Percentiles rank a stretch among this genome's conserved stretches.
Conservation (phyloP, 2,113 vertebrate species). For the Vimba vimba region DNA sequence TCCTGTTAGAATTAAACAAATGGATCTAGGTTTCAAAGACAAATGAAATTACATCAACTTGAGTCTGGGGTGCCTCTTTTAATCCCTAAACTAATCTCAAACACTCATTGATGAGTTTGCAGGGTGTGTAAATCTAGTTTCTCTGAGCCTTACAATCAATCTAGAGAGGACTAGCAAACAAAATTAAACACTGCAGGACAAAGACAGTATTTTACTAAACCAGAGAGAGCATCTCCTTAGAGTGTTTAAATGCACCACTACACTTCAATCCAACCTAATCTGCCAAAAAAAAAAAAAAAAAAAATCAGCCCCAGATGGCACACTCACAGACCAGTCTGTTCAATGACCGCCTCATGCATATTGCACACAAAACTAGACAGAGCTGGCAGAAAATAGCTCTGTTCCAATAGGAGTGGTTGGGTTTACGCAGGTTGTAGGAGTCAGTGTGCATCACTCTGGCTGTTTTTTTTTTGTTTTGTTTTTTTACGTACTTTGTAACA, state of each 20-base stretch:
- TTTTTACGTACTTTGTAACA: background rate
- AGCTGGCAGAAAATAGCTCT: background rate
- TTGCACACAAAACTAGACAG: slow-evolving; percentile 7
- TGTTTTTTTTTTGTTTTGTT: background rate
- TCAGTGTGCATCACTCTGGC: background rate
- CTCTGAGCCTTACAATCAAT: slow-evolving; percentile 24
- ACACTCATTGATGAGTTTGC: slow-evolving; percentile 45
- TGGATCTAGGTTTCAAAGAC: slow-evolving; percentile 14
- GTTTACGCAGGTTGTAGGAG: background rate
- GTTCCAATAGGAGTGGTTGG: background rate
- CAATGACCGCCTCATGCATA: slow-evolving; percentile 3
- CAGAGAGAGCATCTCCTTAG: background rate
- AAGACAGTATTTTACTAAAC: slow-evolving; percentile 3
- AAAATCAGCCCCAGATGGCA: slow-evolving; percentile 2
- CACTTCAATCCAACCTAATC: slow-evolving; percentile 10
- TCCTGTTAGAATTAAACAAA: slow-evolving; percentile 28
- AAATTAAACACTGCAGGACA: slow-evolving; percentile 24
- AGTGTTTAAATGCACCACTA: slow-evolving; percentile 15
- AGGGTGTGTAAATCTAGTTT: slow-evolving; percentile 48
- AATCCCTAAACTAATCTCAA: slow-evolving; percentile 48
- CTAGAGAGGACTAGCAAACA: slow-evolving; percentile 4
- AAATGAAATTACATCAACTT: slow-evolving; percentile 34
- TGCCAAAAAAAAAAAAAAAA: slow-evolving; percentile 18
- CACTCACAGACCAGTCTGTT: slow-evolving; percentile 11
- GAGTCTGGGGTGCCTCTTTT: slow-evolving; percentile 37